Conservation (phyloP, 2,113 vertebrate species). For the Polypterus senegalus region DNA sequence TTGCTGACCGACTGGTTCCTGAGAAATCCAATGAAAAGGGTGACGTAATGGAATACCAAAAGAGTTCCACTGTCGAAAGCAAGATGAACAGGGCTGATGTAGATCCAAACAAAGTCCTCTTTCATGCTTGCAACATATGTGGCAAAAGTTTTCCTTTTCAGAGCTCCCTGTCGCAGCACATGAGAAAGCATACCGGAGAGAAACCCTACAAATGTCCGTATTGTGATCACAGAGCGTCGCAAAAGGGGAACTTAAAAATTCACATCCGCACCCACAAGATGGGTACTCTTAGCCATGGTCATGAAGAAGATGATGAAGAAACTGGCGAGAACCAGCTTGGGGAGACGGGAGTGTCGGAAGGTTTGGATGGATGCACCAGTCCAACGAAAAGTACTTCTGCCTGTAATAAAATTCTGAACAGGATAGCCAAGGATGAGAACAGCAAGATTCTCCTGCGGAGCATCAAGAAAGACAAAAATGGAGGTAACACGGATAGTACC, state of each 20-base stretch:
- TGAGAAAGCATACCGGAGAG: conserved; percentile 86
- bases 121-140: conserved; percentile 74
- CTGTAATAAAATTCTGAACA: conserved; percentile 70
- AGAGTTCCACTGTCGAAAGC: conserved; percentile 35
- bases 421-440: conserved; percentile 36
- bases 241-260: conserved; percentile 91
- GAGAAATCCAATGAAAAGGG: conserved; percentile 57
- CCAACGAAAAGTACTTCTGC: conserved; percentile 81
- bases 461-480: conserved; percentile 57
- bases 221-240: conserved; percentile 84
- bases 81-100: conserved; percentile 40
- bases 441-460: conserved; percentile 64
- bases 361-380: conserved; percentile 70
- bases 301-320: conserved; percentile 46
- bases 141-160: conserved; percentile 89
- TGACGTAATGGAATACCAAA: conserved; percentile 57
- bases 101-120: conserved; percentile 55
- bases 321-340: conserved; percentile 50
- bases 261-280: conserved; percentile 88
- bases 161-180: conserved; percentile 88
- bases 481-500: rapidly evolving
- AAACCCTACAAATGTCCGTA: conserved; percentile 95
- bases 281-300: conserved; percentile 67
- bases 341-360: conserved; percentile 64
- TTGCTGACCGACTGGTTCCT: conserved; percentile 17